Conservation (phyloP, 2,113 vertebrate species). For the Elgaria multicarinata region DNA sequence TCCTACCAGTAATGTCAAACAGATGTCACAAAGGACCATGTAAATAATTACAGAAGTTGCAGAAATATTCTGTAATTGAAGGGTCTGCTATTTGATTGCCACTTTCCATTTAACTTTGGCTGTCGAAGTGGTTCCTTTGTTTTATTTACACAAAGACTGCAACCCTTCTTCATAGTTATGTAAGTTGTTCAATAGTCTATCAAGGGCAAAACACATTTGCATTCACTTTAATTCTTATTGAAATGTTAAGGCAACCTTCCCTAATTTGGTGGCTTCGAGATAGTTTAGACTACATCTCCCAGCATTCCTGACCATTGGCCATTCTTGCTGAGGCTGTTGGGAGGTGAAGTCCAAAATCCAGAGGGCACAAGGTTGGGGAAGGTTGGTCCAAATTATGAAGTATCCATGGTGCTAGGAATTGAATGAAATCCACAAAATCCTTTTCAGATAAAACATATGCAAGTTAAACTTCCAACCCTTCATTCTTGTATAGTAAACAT, state of each 20-base stretch:
- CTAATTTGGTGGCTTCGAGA: too few species aligned
- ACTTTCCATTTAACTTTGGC: conserved; percentile 32
- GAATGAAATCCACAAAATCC: not conserved
- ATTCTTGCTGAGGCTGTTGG: too few species aligned
- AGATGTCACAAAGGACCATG: conserved; percentile 74
- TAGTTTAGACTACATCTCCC: too few species aligned
- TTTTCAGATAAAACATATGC: not conserved
- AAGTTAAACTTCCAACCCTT: not conserved
- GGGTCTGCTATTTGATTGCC: conserved; percentile 66
- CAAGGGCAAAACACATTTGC: not conserved
- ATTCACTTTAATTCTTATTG: not conserved
- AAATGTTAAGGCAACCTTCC: not conserved
- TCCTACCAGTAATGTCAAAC: conserved; percentile 75
- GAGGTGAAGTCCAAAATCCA: too few species aligned
- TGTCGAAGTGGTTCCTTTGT: not conserved
- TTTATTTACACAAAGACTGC: conserved; percentile 13
- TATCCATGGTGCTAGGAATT: not conserved
- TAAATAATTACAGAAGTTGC: conserved; percentile 66
- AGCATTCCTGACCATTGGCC: too few species aligned
- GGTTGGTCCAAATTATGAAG: not conserved
- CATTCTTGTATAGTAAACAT: not conserved
- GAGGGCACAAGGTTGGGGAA: too few species aligned
- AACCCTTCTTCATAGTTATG: not conserved
- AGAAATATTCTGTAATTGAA: conserved; percentile 67
- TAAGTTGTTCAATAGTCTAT: not conserved